Evolutionary conservation across 2,113 vertebrate species (phyloP).

Genomic region (Patagioenas fasciata): DNA sequence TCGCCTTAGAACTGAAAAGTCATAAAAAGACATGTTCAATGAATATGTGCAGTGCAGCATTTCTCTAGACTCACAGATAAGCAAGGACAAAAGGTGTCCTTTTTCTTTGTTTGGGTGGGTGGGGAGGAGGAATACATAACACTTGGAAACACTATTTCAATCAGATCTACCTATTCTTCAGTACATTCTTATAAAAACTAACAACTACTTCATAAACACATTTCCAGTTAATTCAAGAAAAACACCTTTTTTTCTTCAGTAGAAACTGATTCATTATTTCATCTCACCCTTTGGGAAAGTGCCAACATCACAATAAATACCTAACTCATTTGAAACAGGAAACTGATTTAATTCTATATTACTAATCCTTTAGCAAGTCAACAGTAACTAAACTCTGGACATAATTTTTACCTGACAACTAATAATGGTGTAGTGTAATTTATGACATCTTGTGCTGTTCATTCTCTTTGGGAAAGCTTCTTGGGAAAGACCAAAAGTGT

Average conservation of each 20-base stretch:
- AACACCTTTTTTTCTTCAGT: slow-evolving; percentile 18
- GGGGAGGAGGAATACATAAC: not conserved
- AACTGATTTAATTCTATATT: not conserved
- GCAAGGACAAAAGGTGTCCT: not conserved
- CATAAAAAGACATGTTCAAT: not conserved
- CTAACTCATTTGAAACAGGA: slow-evolving; percentile 15
- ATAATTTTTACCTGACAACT: not conserved
- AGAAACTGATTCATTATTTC: slow-evolving; percentile 33
- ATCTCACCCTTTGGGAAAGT: slow-evolving; percentile 47
- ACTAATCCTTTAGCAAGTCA: not conserved
- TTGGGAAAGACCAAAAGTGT: not conserved
- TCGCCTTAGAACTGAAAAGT: not conserved
- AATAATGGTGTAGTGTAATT: not conserved
- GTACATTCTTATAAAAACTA: slow-evolving; percentile 12
- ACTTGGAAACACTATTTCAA: slow-evolving; percentile 9
- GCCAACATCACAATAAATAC: not conserved
- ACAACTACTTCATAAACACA: slow-evolving; percentile 57
- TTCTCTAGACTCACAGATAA: not conserved
- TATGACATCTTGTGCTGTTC: not conserved
- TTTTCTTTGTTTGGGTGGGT: not conserved
- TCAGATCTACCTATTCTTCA: slow-evolving; percentile 55
- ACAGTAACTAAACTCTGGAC: not conserved
- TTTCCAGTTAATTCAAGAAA: slow-evolving; percentile 68
- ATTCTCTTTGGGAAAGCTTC: not conserved
- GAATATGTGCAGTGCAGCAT: not conserved